Percentiles rank a stretch among this genome's conserved stretches.
Evolutionary conservation across 2,888 invertebrate genomes (phyloP).

Genomic region (Acholoe squamosa): DNA sequence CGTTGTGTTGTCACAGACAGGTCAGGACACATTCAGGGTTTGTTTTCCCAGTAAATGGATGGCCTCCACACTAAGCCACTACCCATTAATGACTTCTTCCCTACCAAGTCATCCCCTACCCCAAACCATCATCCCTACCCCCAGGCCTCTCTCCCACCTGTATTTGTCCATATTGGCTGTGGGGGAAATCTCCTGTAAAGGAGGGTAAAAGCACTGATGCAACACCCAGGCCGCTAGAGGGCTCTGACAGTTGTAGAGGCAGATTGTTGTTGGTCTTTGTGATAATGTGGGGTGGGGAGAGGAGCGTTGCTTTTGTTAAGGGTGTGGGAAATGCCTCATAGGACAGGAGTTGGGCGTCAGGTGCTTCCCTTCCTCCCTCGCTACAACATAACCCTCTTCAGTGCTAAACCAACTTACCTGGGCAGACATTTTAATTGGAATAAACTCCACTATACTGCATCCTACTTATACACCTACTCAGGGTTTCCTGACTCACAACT

Average conservation of each 20-base stretch:
- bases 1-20: too few relatives aligned
- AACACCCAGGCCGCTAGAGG: not conserved
- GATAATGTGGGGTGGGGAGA: not conserved
- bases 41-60: conserved; percentile 57
- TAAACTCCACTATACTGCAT: too few relatives aligned
- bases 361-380: not conserved
- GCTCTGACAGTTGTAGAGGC: not conserved
- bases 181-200: not conserved
- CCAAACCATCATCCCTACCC: too few relatives aligned
- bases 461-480: too few relatives aligned
- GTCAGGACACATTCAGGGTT: conserved; percentile 47
- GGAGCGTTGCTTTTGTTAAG: not conserved
- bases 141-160: conserved; percentile 26
- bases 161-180: conserved; percentile 31
- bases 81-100: conserved; percentile 38
- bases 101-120: not conserved
- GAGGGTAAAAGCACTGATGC: conserved; percentile 39
- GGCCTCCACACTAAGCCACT: not conserved
- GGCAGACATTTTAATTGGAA: not conserved
- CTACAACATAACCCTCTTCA: too few relatives aligned
- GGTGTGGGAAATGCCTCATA: not conserved
- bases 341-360: not conserved
- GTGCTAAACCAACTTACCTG: not conserved
- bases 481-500: too few relatives aligned
- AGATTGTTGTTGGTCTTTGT: conserved; percentile 13